Evolutionary conservation across 2,888 invertebrate species (phyloP).

Genomic region (Alviniconcha strummeri): DNA sequence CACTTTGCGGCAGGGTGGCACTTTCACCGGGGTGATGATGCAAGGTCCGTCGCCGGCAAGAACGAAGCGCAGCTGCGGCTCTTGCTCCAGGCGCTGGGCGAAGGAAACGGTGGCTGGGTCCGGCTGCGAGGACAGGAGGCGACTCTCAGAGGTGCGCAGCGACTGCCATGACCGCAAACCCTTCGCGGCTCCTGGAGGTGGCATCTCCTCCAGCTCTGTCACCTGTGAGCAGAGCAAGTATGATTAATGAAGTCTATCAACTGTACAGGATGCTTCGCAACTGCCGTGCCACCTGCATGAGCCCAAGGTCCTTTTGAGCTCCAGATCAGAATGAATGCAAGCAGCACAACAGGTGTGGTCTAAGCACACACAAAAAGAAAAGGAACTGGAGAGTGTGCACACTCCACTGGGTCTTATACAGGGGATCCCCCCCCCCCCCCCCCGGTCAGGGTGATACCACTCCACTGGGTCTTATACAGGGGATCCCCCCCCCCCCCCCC

Average conservation of each 20-base stretch:
- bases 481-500: too few relatives aligned
- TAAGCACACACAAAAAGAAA: too few relatives aligned
- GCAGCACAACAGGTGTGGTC: too few relatives aligned
- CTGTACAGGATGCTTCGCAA: too few relatives aligned
- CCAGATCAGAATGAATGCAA: too few relatives aligned
- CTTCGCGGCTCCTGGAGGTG: constrained; percentile 37
- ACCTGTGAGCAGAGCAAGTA: constrained; percentile 44
- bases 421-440: too few relatives aligned
- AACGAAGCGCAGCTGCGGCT: constrained; percentile 54
- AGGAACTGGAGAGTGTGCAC: too few relatives aligned
- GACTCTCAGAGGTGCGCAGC: constrained; percentile 43
- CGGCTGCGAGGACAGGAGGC: constrained; percentile 32
- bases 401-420: too few relatives aligned
- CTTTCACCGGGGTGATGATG: constrained; percentile 35
- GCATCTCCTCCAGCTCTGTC: constrained; percentile 52
- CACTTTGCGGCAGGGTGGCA: constrained; percentile 24
- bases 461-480: too few relatives aligned
- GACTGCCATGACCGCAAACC: constrained; percentile 52
- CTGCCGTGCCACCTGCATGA: too few relatives aligned
- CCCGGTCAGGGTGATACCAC: too few relatives aligned
- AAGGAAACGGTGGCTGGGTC: constrained; percentile 26
- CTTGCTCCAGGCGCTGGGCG: constrained; percentile 49
- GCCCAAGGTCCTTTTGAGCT: too few relatives aligned
- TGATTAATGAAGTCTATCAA: not conserved
- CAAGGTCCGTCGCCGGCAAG: constrained; percentile 50